phyloP scores from a whole-genome alignment of 2,797 vertebrate genomes.

The Sebastiscus albofasciatus region DNA sequence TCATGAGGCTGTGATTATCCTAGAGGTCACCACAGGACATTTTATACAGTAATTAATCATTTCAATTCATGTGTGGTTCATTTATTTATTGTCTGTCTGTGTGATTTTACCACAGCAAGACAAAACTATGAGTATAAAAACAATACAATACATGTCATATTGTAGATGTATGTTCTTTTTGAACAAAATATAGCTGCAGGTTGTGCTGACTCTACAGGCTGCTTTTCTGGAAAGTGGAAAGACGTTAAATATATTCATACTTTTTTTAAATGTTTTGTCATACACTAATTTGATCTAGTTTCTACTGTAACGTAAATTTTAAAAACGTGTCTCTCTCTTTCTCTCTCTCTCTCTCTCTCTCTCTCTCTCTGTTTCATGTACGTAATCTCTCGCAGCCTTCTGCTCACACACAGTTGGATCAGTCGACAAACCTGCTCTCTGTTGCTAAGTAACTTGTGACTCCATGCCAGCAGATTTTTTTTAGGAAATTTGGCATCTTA shows the following conservation, averaged over 20 bases:
- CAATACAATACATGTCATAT: not conserved
- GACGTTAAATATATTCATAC: not conserved
- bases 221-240: not conserved
- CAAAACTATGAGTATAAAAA: not conserved
- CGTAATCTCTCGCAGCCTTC: conserved; percentile 30
- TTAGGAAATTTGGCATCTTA: conserved; percentile 44
- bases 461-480: conserved; percentile 44
- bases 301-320: conserved; percentile 4
- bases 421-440: conserved; percentile 50
- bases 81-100: not conserved
- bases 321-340: not conserved
- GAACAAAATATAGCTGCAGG: not conserved
- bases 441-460: conserved; percentile 69
- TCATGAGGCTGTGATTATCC: too few species aligned
- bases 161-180: not conserved
- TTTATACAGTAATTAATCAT: not conserved
- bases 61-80: not conserved
- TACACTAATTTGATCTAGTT: not conserved
- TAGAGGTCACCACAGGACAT: too few species aligned
- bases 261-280: not conserved
- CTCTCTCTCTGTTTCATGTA: conserved; percentile 10
- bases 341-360: not conserved
- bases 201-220: not conserved
- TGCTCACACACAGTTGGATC: conserved; percentile 45
- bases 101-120: not conserved